phyloP scores from a whole-genome alignment of 1,140 invertebrate genomes.

The Thaumetopoea pityocampa region DNA sequence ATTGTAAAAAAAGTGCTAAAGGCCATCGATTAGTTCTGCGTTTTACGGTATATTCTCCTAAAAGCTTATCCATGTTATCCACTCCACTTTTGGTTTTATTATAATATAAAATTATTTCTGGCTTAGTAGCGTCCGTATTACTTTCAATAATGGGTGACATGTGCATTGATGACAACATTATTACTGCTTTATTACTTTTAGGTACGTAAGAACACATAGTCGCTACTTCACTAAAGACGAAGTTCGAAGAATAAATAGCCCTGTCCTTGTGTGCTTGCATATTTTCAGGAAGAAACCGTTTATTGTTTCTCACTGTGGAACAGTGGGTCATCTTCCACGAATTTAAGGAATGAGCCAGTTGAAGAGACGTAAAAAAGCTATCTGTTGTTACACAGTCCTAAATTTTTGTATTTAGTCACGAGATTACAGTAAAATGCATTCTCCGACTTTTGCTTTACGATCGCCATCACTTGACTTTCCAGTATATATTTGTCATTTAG shows the following conservation, averaged over 20 bases:
- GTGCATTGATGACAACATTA: constrained; percentile 14
- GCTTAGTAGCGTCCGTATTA: not conserved
- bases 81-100: constrained; percentile 1
- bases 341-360: not conserved
- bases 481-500: constrained; percentile 5
- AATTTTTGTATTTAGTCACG: too few relatives aligned
- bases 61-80: not conserved
- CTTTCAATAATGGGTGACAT: constrained; percentile 2
- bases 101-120: constrained; percentile 2
- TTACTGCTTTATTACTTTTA: constrained; percentile 14
- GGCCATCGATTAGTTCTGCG: too few relatives aligned
- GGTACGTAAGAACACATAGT: constrained; percentile 8
- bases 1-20: too few relatives aligned
- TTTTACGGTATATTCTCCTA: too few relatives aligned
- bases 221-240: constrained; percentile 15
- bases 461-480: constrained; percentile 1
- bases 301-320: constrained; percentile 4
- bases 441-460: too few relatives aligned
- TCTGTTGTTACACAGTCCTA: constrained; percentile 1
- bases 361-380: constrained; percentile 4
- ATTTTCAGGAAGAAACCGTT: constrained; percentile 16
- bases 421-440: too few relatives aligned
- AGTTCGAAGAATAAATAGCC: constrained; percentile 16
- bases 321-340: constrained; percentile 1
- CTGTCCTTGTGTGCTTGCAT: constrained; percentile 14